Conservation (phyloP, 1,140 invertebrate genomes). For the Plodia interpunctella region DNA sequence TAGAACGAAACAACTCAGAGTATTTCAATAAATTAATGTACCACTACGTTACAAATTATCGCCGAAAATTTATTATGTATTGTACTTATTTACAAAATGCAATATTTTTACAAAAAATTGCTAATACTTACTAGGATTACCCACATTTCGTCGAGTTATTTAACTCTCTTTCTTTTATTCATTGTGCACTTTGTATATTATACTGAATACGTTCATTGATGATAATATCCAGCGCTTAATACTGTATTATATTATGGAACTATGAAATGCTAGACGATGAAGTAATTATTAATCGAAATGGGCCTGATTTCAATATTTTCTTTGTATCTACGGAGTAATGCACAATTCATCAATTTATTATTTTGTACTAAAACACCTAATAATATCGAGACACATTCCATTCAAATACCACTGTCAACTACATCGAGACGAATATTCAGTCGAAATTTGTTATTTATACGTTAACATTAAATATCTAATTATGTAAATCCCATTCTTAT, state of each 20-base stretch:
- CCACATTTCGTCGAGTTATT: constrained; percentile 14
- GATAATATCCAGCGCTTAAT: constrained; percentile 5
- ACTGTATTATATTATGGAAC: constrained; percentile 2
- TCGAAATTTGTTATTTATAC: constrained; percentile 71
- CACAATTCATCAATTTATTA: constrained; percentile 18
- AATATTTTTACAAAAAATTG: constrained; percentile 56
- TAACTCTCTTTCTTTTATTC: neutral
- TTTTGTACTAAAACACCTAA: constrained; percentile 74
- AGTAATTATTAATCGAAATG: neutral
- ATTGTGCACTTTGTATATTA: constrained; percentile 11
- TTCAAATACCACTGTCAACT: constrained; percentile 65
- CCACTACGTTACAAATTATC: constrained; percentile 56
- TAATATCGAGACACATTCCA: constrained; percentile 50
- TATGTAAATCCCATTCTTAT: constrained; percentile 49
- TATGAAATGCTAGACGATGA: constrained; percentile 9
- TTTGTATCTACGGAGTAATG: neutral
- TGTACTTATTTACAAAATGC: constrained; percentile 76
- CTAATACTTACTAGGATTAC: constrained; percentile 31
- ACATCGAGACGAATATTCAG: constrained; percentile 72
- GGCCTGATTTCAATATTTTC: neutral
- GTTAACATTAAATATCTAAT: constrained; percentile 52
- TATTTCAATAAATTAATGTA: constrained; percentile 73
- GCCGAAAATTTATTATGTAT: constrained; percentile 45
- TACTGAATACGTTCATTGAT: neutral
- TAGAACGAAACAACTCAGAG: constrained; percentile 70